These are phyloP conservation scores for Conops quadrifasciatus DNA, from an alignment of 2,888 invertebrate genomes.

Conservation along the genomic window DNA sequence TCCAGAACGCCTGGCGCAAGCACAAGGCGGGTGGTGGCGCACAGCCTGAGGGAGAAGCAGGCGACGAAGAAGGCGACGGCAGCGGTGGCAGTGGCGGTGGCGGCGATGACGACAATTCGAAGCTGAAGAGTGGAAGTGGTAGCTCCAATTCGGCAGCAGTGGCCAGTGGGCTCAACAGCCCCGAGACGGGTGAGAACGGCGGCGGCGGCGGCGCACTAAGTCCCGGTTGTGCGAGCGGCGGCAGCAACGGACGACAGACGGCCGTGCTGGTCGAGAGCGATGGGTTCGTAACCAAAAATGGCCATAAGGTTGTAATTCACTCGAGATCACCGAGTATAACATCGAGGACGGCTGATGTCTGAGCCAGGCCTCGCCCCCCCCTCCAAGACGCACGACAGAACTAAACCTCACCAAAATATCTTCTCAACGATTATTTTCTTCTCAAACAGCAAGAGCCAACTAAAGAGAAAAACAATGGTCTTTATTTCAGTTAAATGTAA, in stretches of 20 bases:
- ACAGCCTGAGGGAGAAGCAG: constrained; percentile 29
- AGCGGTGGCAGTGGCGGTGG: constrained; percentile 21
- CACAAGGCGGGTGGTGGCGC: constrained; percentile 72
- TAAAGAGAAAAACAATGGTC: constrained; percentile 45
- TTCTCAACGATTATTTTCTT: constrained; percentile 46
- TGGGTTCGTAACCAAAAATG: constrained; percentile 84
- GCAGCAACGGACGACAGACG: constrained; percentile 71
- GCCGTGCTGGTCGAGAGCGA: constrained; percentile 87
- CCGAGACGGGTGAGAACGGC: constrained; percentile 45
- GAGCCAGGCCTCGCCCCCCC: constrained; percentile 80
- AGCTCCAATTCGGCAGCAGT: constrained; percentile 53
- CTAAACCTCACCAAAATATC: constrained; percentile 46
- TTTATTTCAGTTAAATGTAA: constrained; percentile 46
- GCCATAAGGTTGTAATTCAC: constrained; percentile 90
- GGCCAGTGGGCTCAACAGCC: constrained; percentile 56
- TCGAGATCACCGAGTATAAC: constrained; percentile 85
- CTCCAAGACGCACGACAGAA: constrained; percentile 69
- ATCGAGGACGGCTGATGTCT: constrained; percentile 85
- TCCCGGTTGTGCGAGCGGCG: constrained; percentile 53
- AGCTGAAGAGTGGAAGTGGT: constrained; percentile 52
- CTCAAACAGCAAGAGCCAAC: constrained; percentile 43
- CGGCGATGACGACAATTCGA: not conserved
- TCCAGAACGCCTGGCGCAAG: constrained; percentile 94
- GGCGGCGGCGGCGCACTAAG: constrained; percentile 49
- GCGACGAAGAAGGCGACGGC: constrained; percentile 18